phyloP scores from a whole-genome alignment of 1,140 invertebrate species.

The Polypedilum vanderplanki region DNA sequence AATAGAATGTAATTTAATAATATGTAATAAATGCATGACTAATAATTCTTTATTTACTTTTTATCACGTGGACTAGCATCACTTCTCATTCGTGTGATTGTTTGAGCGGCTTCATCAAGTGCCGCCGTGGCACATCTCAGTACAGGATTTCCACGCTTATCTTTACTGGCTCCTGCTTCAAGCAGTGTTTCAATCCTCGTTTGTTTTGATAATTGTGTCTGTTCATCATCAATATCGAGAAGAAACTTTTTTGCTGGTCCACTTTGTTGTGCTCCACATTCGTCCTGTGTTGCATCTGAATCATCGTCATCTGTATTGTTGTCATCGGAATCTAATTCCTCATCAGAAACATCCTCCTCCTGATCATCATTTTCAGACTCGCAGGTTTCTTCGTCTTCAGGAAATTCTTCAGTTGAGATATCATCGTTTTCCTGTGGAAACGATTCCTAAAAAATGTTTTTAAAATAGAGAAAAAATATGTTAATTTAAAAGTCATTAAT shows the following conservation, averaged over 20 bases:
- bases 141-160: slow-evolving; percentile 34
- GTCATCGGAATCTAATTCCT: neutral
- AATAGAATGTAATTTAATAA: slow-evolving; percentile 23
- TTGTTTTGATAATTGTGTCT: slow-evolving; percentile 44
- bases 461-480: no score
- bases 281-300: slow-evolving; percentile 46
- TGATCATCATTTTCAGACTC: slow-evolving; percentile 22
- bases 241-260: slow-evolving; percentile 72
- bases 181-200: slow-evolving; percentile 78
- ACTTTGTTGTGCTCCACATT: slow-evolving; percentile 48
- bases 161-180: slow-evolving; percentile 55
- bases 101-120: slow-evolving; percentile 90
- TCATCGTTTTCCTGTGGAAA: slow-evolving; percentile 23
- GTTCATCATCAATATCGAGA: slow-evolving; percentile 56
- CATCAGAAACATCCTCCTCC: slow-evolving; percentile 10
- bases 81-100: slow-evolving; percentile 87
- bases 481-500: neutral
- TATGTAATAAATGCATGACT: no score
- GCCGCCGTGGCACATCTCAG: slow-evolving; percentile 48
- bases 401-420: slow-evolving; percentile 21
- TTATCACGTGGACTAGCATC: slow-evolving; percentile 57
- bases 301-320: slow-evolving; percentile 9
- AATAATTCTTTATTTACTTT: no score
- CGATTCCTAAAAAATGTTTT: slow-evolving; percentile 1
- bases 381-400: slow-evolving; percentile 15